Evolutionary conservation across 1,140 invertebrate species (phyloP).

Genomic region (Saxidomus purpurata): DNA sequence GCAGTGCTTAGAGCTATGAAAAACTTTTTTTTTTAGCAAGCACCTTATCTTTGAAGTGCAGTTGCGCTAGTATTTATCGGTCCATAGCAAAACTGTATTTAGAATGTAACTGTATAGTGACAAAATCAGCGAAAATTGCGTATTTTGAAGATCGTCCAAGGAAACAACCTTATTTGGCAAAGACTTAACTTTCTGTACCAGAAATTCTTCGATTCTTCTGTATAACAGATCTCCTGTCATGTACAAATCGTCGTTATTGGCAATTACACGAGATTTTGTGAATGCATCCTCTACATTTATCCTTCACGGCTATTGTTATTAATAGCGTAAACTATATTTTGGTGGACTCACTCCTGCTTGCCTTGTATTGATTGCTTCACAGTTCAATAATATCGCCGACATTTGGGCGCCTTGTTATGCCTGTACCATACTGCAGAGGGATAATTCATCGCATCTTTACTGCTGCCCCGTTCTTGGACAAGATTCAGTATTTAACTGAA

Average conservation of each 20-base stretch:
- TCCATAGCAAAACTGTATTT: no score
- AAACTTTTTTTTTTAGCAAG: no score
- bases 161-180: no score
- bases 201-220: no score
- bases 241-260: neutral
- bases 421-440: neutral
- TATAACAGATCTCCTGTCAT: constrained; percentile 9
- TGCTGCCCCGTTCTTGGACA: neutral
- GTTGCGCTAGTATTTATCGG: no score
- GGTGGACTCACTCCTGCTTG: constrained; percentile 5
- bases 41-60: no score
- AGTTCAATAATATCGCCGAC: constrained; percentile 23
- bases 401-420: neutral
- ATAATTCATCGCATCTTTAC: neutral
- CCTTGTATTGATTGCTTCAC: constrained; percentile 15
- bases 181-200: no score
- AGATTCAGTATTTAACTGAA: neutral
- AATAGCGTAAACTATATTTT: constrained; percentile 36
- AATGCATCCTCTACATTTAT: constrained; percentile 16
- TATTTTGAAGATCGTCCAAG: no score
- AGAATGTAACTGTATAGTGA: no score
- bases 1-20: no score
- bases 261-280: constrained; percentile 16
- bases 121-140: no score
- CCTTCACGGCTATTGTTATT: constrained; percentile 4